Base-by-base conservation (phyloP, 1,140 invertebrate genomes). In the Ips typographus region DNA sequence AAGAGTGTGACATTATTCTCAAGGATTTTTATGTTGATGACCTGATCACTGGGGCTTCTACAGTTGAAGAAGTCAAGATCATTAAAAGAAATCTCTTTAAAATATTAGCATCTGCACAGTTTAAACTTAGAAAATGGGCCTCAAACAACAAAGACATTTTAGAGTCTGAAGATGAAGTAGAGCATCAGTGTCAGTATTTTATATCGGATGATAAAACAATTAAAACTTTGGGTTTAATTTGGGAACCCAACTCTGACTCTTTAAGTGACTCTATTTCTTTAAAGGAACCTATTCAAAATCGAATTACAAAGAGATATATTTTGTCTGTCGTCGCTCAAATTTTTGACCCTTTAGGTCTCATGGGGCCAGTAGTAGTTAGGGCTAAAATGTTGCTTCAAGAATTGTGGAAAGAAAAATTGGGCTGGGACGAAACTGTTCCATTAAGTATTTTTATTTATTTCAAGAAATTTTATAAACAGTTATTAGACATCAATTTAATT, bases 121-220 rank as follows among this genome's bases (percentile, higher is more conserved):
- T 83, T 63, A 8, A 75, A 52, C 67, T 82, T 37, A 67, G 78
- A 52, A 83, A 82, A 76, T 83, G 80, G 79, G 65, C 69, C 1
- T 76, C 76, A 0, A 81, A 80, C 60, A 40, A 58, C 39, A 38
- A 39, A 58, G 7, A 8, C 37, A 38, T 58, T 57, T 42, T 57
- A 1, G 58, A 61, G 22, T 3, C 40, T 40, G 40, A 43, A 42
- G 1, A 42, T 4, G 36, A 42, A n/a, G 22, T n/a, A 22, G 40
- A 44, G 44, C 4, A 3, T 39, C n/a, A 39, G 44, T 39, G 22
- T 44, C 43, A 44, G 40, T 42, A 61, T 61, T 61, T 61, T 61
- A 42, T 43, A 58, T 8, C 40, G 7, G 42, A 41, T 43, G 58
- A 60, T 42, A 8, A 60, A 42, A 40, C 8, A 8, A 42, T 22